phyloP scores from a whole-genome alignment of 2,888 invertebrate species.

The Ochropleura plecta region DNA sequence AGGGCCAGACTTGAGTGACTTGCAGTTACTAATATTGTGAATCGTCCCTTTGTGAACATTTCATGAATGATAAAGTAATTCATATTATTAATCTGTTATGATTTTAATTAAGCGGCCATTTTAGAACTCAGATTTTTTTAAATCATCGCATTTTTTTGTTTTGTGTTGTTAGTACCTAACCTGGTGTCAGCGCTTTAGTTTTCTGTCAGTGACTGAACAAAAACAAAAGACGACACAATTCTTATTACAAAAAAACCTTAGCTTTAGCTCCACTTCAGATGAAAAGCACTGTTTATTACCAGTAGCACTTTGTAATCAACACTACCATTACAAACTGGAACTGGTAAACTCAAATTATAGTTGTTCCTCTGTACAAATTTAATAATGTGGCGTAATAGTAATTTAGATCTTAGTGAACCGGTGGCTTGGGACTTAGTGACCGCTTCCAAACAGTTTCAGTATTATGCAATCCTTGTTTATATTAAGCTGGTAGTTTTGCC shows the following conservation, averaged over 20 bases:
- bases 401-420: constrained; percentile 64
- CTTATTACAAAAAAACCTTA: background rate
- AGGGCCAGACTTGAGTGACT: too few relatives aligned
- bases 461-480: constrained; percentile 41
- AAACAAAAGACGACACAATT: background rate
- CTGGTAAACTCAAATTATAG: constrained; percentile 57
- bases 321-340: constrained; percentile 37
- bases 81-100: too few relatives aligned
- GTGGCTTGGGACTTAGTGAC: constrained; percentile 55
- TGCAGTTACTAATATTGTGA: too few relatives aligned
- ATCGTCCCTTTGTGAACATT: too few relatives aligned
- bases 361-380: constrained; percentile 66
- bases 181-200: too few relatives aligned
- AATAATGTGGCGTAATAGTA: constrained; percentile 64
- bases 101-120: too few relatives aligned
- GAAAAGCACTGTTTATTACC: constrained; percentile 31
- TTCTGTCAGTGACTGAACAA: background rate
- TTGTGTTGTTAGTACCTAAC: too few relatives aligned
- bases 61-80: too few relatives aligned
- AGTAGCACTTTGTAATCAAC: constrained; percentile 32
- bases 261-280: background rate
- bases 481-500: constrained; percentile 28
- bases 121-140: too few relatives aligned
- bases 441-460: constrained; percentile 48
- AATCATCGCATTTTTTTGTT: too few relatives aligned